Evolutionary conservation across 2,888 invertebrate species (phyloP).

Genomic region (Tenthredo distinguenda): DNA sequence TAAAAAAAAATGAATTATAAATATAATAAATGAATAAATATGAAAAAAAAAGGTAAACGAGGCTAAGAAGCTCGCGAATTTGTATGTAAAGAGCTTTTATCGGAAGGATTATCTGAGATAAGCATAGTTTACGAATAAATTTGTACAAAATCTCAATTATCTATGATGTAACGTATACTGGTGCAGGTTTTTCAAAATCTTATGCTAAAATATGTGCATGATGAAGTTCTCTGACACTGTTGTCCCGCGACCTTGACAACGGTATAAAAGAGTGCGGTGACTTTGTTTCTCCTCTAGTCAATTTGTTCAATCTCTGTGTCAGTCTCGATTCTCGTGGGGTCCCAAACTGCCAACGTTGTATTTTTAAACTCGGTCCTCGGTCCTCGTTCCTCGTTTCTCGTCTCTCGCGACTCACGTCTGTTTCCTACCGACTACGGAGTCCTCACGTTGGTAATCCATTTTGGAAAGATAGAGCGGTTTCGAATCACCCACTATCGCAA

Average conservation of each 20-base stretch:
- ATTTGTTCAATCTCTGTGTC: constrained; percentile 6
- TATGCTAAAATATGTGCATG: not conserved
- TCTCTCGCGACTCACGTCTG: not conserved
- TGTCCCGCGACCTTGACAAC: not conserved
- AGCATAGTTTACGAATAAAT: not conserved
- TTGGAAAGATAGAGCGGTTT: not conserved
- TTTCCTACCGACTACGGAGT: not conserved
- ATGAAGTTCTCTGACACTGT: not conserved
- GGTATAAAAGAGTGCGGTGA: constrained; percentile 3
- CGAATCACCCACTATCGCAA: not conserved
- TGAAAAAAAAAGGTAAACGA: not conserved
- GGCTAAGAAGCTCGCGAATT: not conserved
- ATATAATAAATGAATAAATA: too few relatives aligned
- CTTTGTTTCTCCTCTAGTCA: not conserved
- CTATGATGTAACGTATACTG: not conserved
- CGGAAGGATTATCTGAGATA: not conserved
- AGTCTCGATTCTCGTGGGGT: not conserved
- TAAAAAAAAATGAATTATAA: not conserved
- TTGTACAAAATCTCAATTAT: not conserved
- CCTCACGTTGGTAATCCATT: not conserved
- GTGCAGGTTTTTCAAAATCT: not conserved
- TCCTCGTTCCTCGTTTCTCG: not conserved
- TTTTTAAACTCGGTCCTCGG: too few relatives aligned
- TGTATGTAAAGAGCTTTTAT: not conserved
- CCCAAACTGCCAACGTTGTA: too few relatives aligned